Evolutionary conservation across 1,140 invertebrate species (phyloP).

Genomic region (Drosophila serrata): DNA sequence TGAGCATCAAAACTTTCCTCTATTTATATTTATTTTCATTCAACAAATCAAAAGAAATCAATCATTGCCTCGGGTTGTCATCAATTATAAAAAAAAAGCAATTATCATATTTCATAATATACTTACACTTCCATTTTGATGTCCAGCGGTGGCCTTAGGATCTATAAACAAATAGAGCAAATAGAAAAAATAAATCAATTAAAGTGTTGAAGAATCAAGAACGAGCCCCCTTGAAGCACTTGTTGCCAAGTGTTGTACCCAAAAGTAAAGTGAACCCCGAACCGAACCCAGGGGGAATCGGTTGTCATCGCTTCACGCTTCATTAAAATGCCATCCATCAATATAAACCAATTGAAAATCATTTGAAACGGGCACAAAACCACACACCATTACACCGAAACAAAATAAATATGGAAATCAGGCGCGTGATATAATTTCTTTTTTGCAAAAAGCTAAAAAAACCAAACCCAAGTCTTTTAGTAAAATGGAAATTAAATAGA

Average conservation of each 20-base stretch:
- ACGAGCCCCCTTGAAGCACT: constrained; percentile 48
- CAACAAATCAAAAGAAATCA: constrained; percentile 5
- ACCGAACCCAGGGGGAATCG: constrained; percentile 16
- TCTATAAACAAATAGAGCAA: constrained; percentile 54
- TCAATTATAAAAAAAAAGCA: background rate
- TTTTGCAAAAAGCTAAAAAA: constrained; percentile 9
- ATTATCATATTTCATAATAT: constrained; percentile 10
- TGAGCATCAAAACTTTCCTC: background rate
- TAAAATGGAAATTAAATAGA: constrained; percentile 44
- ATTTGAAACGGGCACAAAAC: constrained; percentile 48
- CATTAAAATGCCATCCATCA: constrained; percentile 71
- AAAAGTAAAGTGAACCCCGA: constrained; percentile 28
- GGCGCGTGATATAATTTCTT: constrained; percentile 65
- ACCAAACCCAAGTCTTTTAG: constrained; percentile 3
- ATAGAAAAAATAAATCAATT: constrained; percentile 46
- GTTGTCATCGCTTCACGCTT: constrained; percentile 69
- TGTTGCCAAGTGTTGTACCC: constrained; percentile 52
- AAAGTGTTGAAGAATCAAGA: constrained; percentile 17
- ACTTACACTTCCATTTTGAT: constrained; percentile 78
- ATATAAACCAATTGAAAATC: constrained; percentile 71
- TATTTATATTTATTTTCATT: background rate
- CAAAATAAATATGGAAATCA: constrained; percentile 21
- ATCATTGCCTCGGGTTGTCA: background rate
- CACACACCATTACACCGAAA: constrained; percentile 26
- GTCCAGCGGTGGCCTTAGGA: constrained; percentile 53